Evolutionary conservation across 2,113 vertebrate species (phyloP), one percentile per base, ranked within the genome.

Genomic region (Polypterus bichir): DNA sequence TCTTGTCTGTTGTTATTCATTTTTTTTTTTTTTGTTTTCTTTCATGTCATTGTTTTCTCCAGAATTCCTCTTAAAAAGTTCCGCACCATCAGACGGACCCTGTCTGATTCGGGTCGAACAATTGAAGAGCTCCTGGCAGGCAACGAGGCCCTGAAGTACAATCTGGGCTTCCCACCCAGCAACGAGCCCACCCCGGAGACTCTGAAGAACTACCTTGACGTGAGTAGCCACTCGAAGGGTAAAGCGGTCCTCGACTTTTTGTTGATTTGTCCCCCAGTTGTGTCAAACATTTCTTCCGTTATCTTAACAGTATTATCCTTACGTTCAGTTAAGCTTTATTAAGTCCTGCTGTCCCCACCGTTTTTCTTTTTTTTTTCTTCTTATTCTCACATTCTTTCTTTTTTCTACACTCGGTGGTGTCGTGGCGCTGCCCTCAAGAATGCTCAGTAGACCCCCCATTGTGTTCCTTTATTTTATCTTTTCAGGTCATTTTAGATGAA

Each of bases 171-270:
- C 49, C 76, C 77, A 0, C 47, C 71, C 4, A 65, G 69, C 3
- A 66, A 59, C 0, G 71, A 10, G 2, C 91, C 92, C 69, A 89
- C 83, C n/a, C 92, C 92, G 0, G 92, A 95, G 68, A 79, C 75
- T 4, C 76, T 95, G 70, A 92, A 89, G 71, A 95, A 95, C 82
- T 94, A 89, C 74, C 77, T 94, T 57, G 92, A 95, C 74, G 92
- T 95, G 71, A 91, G 92, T 73, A 3, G 27, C 10, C 3, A 71
- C 9, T 4, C 27, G 27, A 27, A 27, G 27, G 27, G 27, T 27
- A 27, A 27, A 27, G 27, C 54, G 4, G 10, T 4, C 54, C 3
- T 10, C 54, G 54, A 55, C 10, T 10, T 10, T 27, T 4, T n/a
- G 1, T n/a, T 27, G 54, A n/a, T 4, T 27, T 55, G 10, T n/a